Evolutionary conservation across 1,140 invertebrate species (phyloP), one percentile per base, ranked within the genome.

Genomic region (Drosophila tani): DNA sequence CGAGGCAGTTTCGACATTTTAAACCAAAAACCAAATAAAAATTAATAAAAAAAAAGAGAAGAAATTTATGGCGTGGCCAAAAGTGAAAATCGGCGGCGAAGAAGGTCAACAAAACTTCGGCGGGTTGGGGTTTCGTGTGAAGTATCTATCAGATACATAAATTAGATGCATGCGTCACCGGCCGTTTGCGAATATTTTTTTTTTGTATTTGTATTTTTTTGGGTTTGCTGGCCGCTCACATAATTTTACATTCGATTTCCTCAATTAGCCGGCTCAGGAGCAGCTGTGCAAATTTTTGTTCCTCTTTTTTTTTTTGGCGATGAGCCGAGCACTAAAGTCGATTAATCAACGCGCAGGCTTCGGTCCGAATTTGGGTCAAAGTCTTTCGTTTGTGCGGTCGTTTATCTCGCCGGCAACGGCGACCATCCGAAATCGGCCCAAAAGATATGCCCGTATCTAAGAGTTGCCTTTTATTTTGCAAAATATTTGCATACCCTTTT

Each of bases 201-300:
- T 50, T 40, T 8, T n/a, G n/a, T n/a, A n/a, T 9, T 63, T 50
- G 32, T 8, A 12, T 49, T 8, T 63, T 51, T 17, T 51, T 35
- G 24, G 59, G 19, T 45, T 24, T 19, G 46, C 29, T 67, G 32
- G 76, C 60, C 47, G 47, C 66, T 73, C 81, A 84, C 82, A 84
- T 85, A 82, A 85, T 85, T 85, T 86, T 85, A 82, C 82, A 85
- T 85, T 85, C 82, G 82, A 85, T 85, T 85, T 85, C 82, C 82
- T 86, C 82, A 78, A 85, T 86, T 85, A 85, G 81, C 82, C 68
- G 70, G 66, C 69, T 71, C 46, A 60, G 69, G 27, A 73, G 69
- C 69, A 74, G 70, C 70, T 74, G 70, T 74, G 70, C 70, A 43
- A 74, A 74, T 73, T 73, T 46, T 35, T 14, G 29, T 40, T 43